Evolutionary conservation across 2,888 invertebrate species (phyloP), one percentile per base, ranked within the genome.

Genomic region (Hoplodrina blanda): DNA sequence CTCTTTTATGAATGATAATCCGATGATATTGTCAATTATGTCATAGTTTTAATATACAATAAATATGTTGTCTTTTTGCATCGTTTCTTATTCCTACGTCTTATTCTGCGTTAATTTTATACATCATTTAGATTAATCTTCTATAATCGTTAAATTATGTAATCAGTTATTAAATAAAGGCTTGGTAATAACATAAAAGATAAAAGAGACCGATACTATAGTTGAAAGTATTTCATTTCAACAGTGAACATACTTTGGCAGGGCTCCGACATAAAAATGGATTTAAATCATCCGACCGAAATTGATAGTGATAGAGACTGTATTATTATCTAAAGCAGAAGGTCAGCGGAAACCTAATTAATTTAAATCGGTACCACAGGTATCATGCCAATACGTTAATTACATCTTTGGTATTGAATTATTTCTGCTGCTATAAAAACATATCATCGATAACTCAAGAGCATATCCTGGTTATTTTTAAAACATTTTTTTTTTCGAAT

Each of bases 61-160:
- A 77, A 77, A 80, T 53, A 74, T 63, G 44, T 80, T 80, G 53
- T 57, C 50, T 74, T 77, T 76, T 67, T 52, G 13, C 41, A 53
- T 54, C 0, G 62, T 74, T 79, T 80, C 41, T 76, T 67, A 74
- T 79, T 74, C 66, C 52, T 55, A 25, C 53, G 10, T 19, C 19
- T 49, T 60, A 8, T 20, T 33, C 13, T 50, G 33, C 44, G 13
- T 52, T 30, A 37, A 10, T 13, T 61, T 72, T 25, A 13, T 37
- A 15, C 17, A n/a, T 13, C 2, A 46, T 0, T 20, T 2, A 13
- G 15, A 2, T 62, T 10, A 46, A 46, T 46, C 46, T 46, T 46
- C 46, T 46, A 15, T 15, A 44, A 11, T 15, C 4, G 15, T 46
- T 46, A 1, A 46, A 5, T 17, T 17, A 17, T 46, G 4, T 5